Conservation (phyloP, 37 sponge, comb jelly and placozoan genomes). For the Aphrocallistes beatrix region DNA sequence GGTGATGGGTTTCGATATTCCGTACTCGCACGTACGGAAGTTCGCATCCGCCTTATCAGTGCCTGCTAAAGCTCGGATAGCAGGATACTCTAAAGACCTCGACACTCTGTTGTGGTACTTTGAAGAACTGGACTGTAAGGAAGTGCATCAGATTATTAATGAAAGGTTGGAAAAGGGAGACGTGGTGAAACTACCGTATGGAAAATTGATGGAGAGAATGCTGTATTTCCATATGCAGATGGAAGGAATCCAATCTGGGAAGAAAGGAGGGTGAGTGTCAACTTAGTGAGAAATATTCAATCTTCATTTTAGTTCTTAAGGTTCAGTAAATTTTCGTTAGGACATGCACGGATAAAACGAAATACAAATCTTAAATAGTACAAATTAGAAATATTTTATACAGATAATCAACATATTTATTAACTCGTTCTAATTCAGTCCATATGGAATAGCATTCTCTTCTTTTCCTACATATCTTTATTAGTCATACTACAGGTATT, state of each 20-base stretch:
- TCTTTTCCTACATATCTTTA: too few species aligned
- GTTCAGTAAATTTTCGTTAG: too few species aligned
- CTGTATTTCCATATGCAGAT: neutral
- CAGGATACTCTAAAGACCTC: neutral
- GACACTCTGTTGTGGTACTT: neutral
- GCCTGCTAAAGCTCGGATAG: neutral
- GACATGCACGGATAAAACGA: too few species aligned
- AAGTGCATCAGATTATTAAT: neutral
- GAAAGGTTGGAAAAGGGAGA: neutral
- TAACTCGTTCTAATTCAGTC: too few species aligned
- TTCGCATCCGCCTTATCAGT: neutral
- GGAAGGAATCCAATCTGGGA: neutral
- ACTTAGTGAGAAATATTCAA: too few species aligned
- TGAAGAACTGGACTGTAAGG: neutral
- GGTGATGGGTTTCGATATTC: neutral
- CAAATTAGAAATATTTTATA: too few species aligned
- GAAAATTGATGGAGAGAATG: constrained; percentile 16
- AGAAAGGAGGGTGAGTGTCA: neutral
- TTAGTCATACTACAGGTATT: neutral
- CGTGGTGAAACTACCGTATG: neutral
- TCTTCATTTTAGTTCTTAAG: too few species aligned
- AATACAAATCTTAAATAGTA: too few species aligned
- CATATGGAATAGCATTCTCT: too few species aligned
- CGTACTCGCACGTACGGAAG: neutral
- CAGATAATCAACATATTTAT: too few species aligned